Base-by-base conservation (phyloP, 2,113 vertebrate species). In the Aegypius monachus region DNA sequence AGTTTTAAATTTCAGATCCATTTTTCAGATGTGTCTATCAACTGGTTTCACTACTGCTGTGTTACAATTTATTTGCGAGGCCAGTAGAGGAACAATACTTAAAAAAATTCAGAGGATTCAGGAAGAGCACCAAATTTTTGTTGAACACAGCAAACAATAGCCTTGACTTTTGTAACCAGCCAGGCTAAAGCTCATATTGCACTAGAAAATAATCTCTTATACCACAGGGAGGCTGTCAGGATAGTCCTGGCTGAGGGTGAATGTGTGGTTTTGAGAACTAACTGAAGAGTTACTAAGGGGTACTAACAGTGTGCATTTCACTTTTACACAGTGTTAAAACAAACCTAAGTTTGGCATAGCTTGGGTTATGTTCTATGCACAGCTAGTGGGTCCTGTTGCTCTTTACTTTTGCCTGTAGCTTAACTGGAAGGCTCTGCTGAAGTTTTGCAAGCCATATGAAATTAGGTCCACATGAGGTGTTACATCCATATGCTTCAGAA, bases 401-500 rank as follows among this genome's bases (percentile, higher is more conserved):
- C 47, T 88, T 79, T 71, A 38, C 61, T 93, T 92, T 82, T 92
- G 90, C 34, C 38, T 65, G 43, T 65, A 68, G 40, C 20, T 90
- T 85, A 67, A 47, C 21, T 75, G 62, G n/a, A 89, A 81, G 27
- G 22, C 42, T 94, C 38, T 90, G 70, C 74, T 72, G 26, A 85
- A 59, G 32, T 90, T 95, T 93, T 94, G 74, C 38, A 90, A 94
- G 70, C 52, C 34, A 50, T 14, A 2, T 59, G 40, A 82, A 93
- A 90, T 94, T 63, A 75, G 42, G 74, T 88, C 84, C 63, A 74
- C 25, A 13, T 81, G 84, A 89, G 25, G 3, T 86, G 70, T 81
- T 90, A 47, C n/a, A 81, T 59, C 61, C 56, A n/a, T 66, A 59
- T 93, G 81, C 65, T 94, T 87, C 56, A 74, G 77, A 87, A 89